Evolutionary conservation across 1,140 invertebrate species (phyloP).

Genomic region (Lepidurus apus): DNA sequence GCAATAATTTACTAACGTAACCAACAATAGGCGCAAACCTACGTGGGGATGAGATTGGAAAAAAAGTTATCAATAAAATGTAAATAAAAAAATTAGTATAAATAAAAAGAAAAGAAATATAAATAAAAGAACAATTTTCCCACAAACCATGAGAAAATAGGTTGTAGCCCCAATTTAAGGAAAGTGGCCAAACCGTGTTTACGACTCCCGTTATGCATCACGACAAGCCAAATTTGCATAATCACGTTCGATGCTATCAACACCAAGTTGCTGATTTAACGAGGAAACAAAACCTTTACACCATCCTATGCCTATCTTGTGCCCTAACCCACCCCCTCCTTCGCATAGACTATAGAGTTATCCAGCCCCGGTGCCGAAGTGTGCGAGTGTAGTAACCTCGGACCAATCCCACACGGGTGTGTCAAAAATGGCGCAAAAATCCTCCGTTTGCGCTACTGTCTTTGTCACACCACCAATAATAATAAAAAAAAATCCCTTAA

Average conservation of each 20-base stretch:
- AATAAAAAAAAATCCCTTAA: neutral
- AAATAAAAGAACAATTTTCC: too few species aligned
- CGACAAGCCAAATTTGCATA: conserved; percentile 6
- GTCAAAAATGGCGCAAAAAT: conserved; percentile 16
- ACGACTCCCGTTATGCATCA: conserved; percentile 1
- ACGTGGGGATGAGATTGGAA: too few species aligned
- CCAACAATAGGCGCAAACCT: too few species aligned
- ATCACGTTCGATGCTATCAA: neutral
- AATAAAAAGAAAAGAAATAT: too few species aligned
- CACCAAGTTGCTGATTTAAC: neutral
- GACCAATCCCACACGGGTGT: neutral
- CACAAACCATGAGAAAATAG: neutral
- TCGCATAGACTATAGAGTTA: neutral
- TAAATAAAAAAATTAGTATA: too few species aligned
- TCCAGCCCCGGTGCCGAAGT: neutral
- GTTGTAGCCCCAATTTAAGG: neutral
- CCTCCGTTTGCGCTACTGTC: neutral
- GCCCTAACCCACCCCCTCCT: neutral
- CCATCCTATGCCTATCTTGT: too few species aligned
- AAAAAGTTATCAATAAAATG: too few species aligned
- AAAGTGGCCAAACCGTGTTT: neutral
- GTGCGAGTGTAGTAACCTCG: neutral
- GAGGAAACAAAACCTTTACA: neutral
- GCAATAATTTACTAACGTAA: too few species aligned
- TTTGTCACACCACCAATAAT: neutral